Evolutionary conservation across 2,113 vertebrate genomes (phyloP).

Genomic region (Brachypodius melanocephalos): DNA sequence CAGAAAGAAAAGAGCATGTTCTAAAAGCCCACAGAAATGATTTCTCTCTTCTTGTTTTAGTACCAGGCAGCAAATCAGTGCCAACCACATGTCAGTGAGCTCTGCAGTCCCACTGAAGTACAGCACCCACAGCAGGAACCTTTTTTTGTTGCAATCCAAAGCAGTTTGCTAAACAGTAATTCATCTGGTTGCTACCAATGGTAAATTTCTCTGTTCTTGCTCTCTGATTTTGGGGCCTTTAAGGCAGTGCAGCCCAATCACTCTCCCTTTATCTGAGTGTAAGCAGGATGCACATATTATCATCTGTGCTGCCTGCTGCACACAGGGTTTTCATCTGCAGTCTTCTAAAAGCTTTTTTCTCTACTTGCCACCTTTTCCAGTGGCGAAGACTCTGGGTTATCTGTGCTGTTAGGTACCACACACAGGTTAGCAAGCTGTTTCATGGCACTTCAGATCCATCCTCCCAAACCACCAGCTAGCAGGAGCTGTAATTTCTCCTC

Average conservation of each 20-base stretch:
- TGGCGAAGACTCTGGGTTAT: neutral
- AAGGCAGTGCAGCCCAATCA: neutral
- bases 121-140: neutral
- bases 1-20: neutral
- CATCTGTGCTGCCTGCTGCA: neutral
- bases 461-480: neutral
- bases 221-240: neutral
- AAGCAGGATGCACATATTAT: neutral
- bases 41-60: neutral
- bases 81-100: neutral
- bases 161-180: neutral
- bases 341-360: neutral
- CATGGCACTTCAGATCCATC: neutral
- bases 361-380: neutral
- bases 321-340: neutral
- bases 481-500: neutral
- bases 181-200: neutral
- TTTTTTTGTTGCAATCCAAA: neutral
- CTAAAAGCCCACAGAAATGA: neutral
- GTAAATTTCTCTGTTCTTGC: neutral
- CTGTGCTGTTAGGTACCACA: neutral
- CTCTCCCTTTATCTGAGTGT: neutral
- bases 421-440: neutral
- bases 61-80: neutral
- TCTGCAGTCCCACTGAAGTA: neutral